Conservation (phyloP, 2,113 vertebrate genomes). For the Origma solitaria region DNA sequence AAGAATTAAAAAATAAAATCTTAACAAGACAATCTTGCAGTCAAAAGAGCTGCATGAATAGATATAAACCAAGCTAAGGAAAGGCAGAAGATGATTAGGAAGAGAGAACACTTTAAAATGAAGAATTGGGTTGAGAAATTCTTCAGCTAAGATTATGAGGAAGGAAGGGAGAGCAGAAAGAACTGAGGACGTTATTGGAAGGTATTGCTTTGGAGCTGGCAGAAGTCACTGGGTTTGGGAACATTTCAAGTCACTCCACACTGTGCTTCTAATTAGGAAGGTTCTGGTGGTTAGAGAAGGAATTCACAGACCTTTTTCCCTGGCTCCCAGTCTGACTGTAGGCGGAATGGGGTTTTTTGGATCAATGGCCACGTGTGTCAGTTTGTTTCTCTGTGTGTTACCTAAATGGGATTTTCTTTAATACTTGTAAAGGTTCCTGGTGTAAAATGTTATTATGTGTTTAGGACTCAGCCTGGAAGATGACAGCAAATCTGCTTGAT, state of each 20-base stretch:
- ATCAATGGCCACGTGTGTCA: neutral
- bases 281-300: neutral
- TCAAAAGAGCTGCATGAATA: neutral
- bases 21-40: neutral
- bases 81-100: neutral
- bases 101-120: neutral
- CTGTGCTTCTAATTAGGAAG: neutral
- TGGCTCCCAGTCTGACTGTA: neutral
- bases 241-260: neutral
- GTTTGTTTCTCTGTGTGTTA: neutral
- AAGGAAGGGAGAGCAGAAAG: neutral
- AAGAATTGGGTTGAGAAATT: neutral
- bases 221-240: neutral
- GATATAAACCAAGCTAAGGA: neutral
- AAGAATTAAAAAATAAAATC: neutral
- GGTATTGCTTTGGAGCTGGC: neutral
- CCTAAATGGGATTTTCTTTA: neutral
- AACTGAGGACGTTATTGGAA: neutral
- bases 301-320: neutral
- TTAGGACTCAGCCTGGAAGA: neutral
- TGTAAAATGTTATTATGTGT: neutral
- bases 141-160: neutral
- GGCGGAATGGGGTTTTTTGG: neutral
- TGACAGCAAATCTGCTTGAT: neutral
- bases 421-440: neutral